Evolutionary conservation across 2,797 vertebrate species (phyloP).

Genomic region (Dallia pectoralis): DNA sequence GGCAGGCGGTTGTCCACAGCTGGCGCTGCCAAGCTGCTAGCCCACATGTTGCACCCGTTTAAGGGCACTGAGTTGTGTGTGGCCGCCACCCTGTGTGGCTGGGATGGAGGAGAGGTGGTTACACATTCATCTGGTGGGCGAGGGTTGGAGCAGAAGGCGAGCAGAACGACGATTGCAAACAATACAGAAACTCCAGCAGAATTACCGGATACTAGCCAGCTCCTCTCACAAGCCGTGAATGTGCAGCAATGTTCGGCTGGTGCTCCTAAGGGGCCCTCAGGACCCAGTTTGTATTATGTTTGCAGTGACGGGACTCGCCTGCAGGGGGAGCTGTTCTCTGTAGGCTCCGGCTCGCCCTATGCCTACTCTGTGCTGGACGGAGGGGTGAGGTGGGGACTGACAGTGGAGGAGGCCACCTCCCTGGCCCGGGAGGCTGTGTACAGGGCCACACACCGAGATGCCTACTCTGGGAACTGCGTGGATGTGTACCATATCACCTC

Average conservation of each 20-base stretch:
- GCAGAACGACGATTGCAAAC: constrained; percentile 35
- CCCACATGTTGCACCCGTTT: constrained; percentile 79
- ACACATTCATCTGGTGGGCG: constrained; percentile 8
- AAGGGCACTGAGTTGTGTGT: constrained; percentile 84
- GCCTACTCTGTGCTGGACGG: constrained; percentile 81
- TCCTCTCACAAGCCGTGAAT: not conserved
- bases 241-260: constrained; percentile 8
- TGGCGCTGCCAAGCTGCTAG: constrained; percentile 80
- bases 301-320: constrained; percentile 81
- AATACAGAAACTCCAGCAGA: constrained; percentile 13
- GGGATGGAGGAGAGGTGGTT: constrained; percentile 71
- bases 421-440: constrained; percentile 79
- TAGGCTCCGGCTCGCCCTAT: constrained; percentile 85
- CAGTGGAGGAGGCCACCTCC: constrained; percentile 56
- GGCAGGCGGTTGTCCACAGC: constrained; percentile 73
- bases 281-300: constrained; percentile 79
- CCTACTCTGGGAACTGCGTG: constrained; percentile 82
- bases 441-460: constrained; percentile 79
- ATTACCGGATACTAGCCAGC: constrained; percentile 29
- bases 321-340: constrained; percentile 76
- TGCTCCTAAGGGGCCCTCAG: constrained; percentile 26
- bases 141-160: constrained; percentile 36
- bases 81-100: constrained; percentile 85
- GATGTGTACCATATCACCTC: constrained; percentile 79
- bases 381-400: constrained; percentile 72